Evolutionary conservation across 2,888 invertebrate genomes (phyloP), one percentile per base, ranked within the genome.

Genomic region (Branchellion lobata): DNA sequence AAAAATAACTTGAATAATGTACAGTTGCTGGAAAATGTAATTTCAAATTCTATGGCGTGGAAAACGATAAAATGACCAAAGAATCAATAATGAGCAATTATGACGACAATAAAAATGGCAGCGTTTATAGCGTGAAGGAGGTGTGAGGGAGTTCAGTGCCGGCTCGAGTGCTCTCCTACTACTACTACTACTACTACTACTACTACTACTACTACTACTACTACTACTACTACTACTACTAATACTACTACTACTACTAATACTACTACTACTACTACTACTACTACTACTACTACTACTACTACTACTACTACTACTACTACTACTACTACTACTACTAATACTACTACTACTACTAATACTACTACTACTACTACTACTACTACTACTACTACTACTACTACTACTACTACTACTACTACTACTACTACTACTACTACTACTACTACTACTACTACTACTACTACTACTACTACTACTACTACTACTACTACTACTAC

Each of bases 231-330:
- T 68, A 68, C 27, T 27, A 21, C n/a, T n/a, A n/a, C n/a, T n/a
- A n/a, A n/a, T n/a, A n/a, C n/a, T n/a, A n/a, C n/a, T n/a, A n/a
- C n/a, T n/a, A n/a, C n/a, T n/a, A n/a, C n/a, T n/a, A n/a, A n/a
- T n/a, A n/a, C n/a, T n/a, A n/a, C n/a, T n/a, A 68, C 68, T 68
- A 68, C 68, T 68, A 68, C 68, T 68, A 72, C 73, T 72, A 72
- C 34, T 72, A 72, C 73, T 72, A 72, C 73, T 72, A 72, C 73
- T 72, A 72, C 73, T 72, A 72, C 73, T 72, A 72, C 73, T 72
- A 72, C 73, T 72, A 72, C 73, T 72, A 72, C 73, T 72, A 72
- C 73, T 72, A 72, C 73, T 72, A 72, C 73, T 72, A 72, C 73
- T 72, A 72, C 73, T 27, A 29, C 18, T 34, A 29, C 18, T 34